A percentile compares a stretch with the other conserved stretches of the same genome.
Conservation (phyloP, 2,888 invertebrate genomes). For the Nymphalis polychloros region DNA sequence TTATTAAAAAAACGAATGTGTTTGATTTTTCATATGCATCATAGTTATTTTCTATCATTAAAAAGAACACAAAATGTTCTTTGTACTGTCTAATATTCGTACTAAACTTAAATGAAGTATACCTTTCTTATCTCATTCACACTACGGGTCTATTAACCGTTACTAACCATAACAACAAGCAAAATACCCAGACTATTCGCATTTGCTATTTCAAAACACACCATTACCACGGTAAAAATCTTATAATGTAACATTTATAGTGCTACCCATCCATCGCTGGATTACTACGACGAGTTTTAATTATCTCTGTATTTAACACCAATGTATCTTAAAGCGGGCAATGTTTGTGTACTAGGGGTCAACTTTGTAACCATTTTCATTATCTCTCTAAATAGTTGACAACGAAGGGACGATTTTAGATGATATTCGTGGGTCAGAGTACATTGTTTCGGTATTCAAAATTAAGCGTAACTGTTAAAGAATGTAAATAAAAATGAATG, state of each 20-base stretch:
- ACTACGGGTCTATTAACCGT: slow-evolving; percentile 16
- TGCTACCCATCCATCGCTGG: slow-evolving; percentile 4
- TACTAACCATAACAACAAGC: slow-evolving; percentile 14
- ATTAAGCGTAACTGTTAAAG: slow-evolving; percentile 4
- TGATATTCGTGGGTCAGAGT: slow-evolving; percentile 26
- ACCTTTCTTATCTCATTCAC: slow-evolving; percentile 14
- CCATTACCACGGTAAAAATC: slow-evolving; percentile 2
- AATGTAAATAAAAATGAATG: not conserved
- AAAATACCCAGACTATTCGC: slow-evolving; percentile 17
- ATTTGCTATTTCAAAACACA: slow-evolving; percentile 20
- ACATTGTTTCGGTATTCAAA: slow-evolving; percentile 11
- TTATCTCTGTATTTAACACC: not conserved
- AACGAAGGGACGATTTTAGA: slow-evolving; percentile 25
- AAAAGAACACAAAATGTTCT: not conserved
- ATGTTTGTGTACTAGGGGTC: not conserved
- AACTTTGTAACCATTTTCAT: slow-evolving; percentile 12
- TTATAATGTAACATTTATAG: not conserved
- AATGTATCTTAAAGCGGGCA: not conserved
- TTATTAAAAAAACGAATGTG: no score
- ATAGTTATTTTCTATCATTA: no score
- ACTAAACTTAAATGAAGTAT: not conserved
- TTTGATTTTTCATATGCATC: no score
- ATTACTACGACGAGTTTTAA: not conserved
- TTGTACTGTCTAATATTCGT: not conserved
- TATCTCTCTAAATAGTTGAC: slow-evolving; percentile 33